Evolutionary conservation across 2,797 vertebrate species (phyloP), one percentile per base, ranked within the genome.

Genomic region (Perodicticus potto): DNA sequence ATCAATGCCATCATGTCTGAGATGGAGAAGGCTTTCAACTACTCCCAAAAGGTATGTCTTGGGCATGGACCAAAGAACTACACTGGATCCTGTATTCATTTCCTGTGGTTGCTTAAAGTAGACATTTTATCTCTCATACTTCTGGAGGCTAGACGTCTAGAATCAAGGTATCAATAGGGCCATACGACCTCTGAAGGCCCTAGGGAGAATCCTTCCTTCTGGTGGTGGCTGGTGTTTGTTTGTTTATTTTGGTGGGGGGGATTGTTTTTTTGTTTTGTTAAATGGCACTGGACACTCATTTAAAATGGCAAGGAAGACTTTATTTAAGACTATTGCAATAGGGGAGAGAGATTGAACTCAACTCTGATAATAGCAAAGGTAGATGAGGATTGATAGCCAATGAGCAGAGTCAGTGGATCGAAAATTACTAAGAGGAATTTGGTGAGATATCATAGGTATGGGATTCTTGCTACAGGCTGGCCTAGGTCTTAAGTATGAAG

Each of bases 11-110:
- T 99, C 85, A 27, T 97, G 27, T 97, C 97, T 72, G 99, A 99
- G 98, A 98, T 99, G 95, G 98, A 99, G 97, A 99, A 98, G 96
- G 99, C 99, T 40, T 97, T 98, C 90, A 97, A 74, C 97, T 99
- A 99, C 86, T 99, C 98, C 14, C 98, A 98, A 93, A 99, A 99
- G 99, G 99, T 99, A 85, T 0, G 96, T 45, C 40, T 45, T 20
- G 17, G 5, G 1, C 23, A 5, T 2, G 4, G 14, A 17, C 9
- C 55, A 11, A 17, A 25, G 20, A 37, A 53, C 65, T 5, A 4
- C 3, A 0, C 34, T 53, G 19, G 70, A 65, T 69, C 65, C n/a
- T 73, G 2, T 12, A 1, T 22, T 22, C n/a, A 20, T 20, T 22
- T 59, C n/a, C 65, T 69, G 32, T 19, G 43, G 40, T n/a, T 57